Conservation (phyloP, 1,140 invertebrate genomes). For the Ruditapes philippinarum region DNA sequence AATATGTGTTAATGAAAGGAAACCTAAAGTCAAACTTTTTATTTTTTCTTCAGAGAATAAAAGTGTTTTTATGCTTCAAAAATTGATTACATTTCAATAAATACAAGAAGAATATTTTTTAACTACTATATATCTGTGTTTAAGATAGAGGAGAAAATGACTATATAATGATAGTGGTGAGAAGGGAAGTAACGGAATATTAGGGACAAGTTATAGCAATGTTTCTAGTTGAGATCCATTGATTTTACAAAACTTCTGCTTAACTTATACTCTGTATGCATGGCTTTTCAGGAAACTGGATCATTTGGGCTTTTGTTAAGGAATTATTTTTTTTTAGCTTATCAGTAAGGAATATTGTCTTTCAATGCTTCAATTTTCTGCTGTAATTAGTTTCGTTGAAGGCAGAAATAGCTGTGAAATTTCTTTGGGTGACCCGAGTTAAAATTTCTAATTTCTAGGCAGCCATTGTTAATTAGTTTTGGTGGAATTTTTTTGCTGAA, state of each 20-base stretch:
- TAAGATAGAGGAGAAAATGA: too few species aligned
- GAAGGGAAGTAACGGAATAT: background rate
- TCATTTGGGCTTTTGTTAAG: background rate
- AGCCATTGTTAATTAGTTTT: too few species aligned
- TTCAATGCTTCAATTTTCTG: background rate
- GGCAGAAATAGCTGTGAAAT: background rate
- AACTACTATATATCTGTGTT: too few species aligned
- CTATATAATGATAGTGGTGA: background rate
- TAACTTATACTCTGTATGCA: constrained; percentile 1
- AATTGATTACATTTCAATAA: too few species aligned
- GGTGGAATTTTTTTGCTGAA: too few species aligned
- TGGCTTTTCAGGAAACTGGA: background rate
- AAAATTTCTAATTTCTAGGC: too few species aligned
- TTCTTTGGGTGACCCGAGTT: too few species aligned
- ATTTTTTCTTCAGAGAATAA: background rate
- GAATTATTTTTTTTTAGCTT: background rate
- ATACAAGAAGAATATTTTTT: too few species aligned
- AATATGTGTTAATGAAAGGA: background rate
- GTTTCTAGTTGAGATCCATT: background rate
- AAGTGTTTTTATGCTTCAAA: background rate
- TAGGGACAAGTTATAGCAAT: background rate
- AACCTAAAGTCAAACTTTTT: background rate
- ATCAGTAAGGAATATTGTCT: background rate
- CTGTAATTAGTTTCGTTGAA: background rate
- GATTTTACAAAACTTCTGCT: background rate